Evolutionary conservation across 2,797 vertebrate genomes (phyloP).

Genomic region (Centropyge bicolor): DNA sequence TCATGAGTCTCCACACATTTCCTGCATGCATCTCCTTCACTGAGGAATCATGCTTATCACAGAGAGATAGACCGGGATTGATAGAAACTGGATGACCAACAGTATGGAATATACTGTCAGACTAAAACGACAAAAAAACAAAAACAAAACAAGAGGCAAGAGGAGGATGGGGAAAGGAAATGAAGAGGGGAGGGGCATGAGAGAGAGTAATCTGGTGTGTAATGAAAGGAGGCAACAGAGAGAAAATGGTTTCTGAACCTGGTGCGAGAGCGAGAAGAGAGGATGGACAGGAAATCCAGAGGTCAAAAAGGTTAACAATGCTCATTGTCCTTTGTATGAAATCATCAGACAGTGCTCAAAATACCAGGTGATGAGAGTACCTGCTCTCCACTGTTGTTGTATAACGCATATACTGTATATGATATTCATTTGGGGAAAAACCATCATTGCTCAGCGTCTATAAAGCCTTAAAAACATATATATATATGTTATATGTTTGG

Average conservation of each 20-base stretch:
- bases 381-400: background rate
- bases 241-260: constrained; percentile 60
- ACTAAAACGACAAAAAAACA: constrained; percentile 33
- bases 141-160: constrained; percentile 26
- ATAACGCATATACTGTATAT: constrained; percentile 1
- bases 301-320: constrained; percentile 54
- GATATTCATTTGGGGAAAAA: background rate
- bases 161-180: constrained; percentile 49
- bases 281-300: constrained; percentile 31
- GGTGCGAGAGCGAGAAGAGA: constrained; percentile 30
- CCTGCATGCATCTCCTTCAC: constrained; percentile 8
- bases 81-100: constrained; percentile 16
- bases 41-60: background rate
- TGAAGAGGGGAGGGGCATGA: constrained; percentile 39
- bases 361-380: constrained; percentile 7
- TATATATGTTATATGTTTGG: background rate
- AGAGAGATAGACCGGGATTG: background rate
- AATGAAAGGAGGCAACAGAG: constrained; percentile 65
- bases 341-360: constrained; percentile 9
- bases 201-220: constrained; percentile 72
- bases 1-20: constrained; percentile 8
- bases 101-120: constrained; percentile 57
- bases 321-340: constrained; percentile 32
- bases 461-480: background rate
- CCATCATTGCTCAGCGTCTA: background rate